phyloP scores from a whole-genome alignment of 2,888 invertebrate species.

The Stenchaetothrips biformis region DNA sequence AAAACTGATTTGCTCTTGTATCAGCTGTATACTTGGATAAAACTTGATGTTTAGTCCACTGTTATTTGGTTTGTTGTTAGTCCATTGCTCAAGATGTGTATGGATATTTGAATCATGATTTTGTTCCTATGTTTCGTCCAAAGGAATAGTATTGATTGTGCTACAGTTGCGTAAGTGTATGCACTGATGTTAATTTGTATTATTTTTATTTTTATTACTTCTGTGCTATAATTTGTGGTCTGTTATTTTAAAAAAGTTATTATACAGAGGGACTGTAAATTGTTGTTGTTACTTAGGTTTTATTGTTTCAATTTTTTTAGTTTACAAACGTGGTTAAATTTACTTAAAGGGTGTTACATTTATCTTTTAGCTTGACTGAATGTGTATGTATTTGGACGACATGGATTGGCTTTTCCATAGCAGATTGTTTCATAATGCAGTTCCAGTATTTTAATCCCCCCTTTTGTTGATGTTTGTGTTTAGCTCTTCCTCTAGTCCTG shows the following conservation, averaged over 20 bases:
- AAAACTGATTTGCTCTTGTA: neutral
- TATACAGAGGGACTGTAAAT: neutral
- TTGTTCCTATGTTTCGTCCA: neutral
- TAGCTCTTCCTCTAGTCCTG: too few relatives aligned
- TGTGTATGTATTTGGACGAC: too few relatives aligned
- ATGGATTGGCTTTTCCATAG: too few relatives aligned
- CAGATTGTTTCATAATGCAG: too few relatives aligned
- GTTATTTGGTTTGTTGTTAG: neutral
- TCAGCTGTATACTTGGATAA: neutral
- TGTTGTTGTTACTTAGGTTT: slow-evolving; percentile 2
- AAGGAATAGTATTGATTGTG: neutral
- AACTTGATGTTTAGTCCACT: too few relatives aligned
- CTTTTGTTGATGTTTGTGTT: too few relatives aligned
- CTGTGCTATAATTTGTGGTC: neutral
- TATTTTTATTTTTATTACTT: neutral
- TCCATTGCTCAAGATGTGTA: neutral
- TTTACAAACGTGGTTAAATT: neutral
- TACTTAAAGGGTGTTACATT: neutral
- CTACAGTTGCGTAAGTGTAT: neutral
- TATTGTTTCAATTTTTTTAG: slow-evolving; percentile 1
- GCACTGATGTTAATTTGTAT: neutral
- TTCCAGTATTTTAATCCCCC: too few relatives aligned
- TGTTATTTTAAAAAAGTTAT: neutral
- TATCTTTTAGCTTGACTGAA: too few relatives aligned
- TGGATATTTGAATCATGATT: neutral